Conservation (phyloP, 2,113 vertebrate species). For the Cnemophilus loriae region DNA sequence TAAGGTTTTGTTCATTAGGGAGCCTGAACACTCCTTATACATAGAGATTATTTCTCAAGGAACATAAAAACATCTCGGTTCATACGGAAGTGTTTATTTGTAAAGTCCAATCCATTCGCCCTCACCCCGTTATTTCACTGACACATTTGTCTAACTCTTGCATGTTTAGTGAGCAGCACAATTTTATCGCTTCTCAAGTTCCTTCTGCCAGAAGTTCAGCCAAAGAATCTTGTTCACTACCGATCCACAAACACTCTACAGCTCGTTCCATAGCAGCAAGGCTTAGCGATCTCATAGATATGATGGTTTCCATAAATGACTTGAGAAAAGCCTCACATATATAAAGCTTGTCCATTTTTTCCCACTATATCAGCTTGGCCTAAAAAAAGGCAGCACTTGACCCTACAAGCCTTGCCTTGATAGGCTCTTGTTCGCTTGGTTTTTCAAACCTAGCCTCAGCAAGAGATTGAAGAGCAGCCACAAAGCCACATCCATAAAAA, state of each 20-base stretch:
- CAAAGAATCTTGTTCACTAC: slow-evolving; percentile 3
- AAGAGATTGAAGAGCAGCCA: background rate
- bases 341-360: background rate
- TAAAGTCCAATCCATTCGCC: background rate
- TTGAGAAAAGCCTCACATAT: background rate
- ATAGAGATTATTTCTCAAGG: background rate
- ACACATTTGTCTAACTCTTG: background rate
- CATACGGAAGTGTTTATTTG: background rate
- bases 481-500: background rate
- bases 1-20: background rate
- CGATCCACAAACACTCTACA: background rate
- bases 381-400: background rate
- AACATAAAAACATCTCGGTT: background rate
- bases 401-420: background rate
- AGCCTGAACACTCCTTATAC: background rate
- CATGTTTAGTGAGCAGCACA: background rate
- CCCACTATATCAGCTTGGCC: background rate
- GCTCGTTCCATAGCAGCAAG: background rate
- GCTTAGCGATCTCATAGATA: background rate
- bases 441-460: background rate
- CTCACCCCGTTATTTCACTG: background rate
- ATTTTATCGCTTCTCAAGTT: background rate
- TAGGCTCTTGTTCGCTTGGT: background rate
- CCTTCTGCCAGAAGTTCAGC: background rate
- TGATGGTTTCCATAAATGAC: background rate